Evolutionary conservation across 2,888 invertebrate species (phyloP).

Genomic region (Cotesia congregata): DNA sequence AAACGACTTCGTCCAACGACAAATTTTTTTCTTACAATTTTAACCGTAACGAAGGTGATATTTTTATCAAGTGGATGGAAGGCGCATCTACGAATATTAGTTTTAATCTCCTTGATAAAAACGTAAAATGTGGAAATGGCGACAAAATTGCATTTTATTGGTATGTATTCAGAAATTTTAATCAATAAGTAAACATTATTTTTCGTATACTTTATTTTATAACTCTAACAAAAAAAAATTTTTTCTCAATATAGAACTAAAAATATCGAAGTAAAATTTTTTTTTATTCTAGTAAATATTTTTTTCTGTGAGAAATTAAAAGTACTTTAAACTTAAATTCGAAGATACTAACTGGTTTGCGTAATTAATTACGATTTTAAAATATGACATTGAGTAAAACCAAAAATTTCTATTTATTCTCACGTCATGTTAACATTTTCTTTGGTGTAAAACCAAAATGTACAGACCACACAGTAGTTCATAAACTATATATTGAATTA

Average conservation of each 20-base stretch:
- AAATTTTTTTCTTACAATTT: constrained; percentile 93
- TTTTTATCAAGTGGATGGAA: constrained; percentile 95
- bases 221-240: too few relatives aligned
- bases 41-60: constrained; percentile 87
- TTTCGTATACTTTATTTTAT: neutral
- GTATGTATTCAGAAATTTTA: constrained; percentile 74
- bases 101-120: constrained; percentile 94
- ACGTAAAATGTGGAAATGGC: constrained; percentile 89
- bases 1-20: constrained; percentile 80
- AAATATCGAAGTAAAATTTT: too few relatives aligned
- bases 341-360: neutral
- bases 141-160: constrained; percentile 95
- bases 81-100: constrained; percentile 95
- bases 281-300: too few relatives aligned
- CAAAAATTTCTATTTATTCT: neutral
- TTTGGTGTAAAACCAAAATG: neutral
- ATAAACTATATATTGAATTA: neutral
- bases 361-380: neutral
- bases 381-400: neutral
- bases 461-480: neutral
- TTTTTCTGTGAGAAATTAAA: too few relatives aligned
- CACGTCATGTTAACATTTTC: neutral
- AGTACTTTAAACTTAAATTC: too few relatives aligned
- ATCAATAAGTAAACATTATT: neutral
- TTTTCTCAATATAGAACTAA: too few relatives aligned